Evolutionary conservation across 2,888 invertebrate genomes (phyloP).

Genomic region (Dasypogon diadema): DNA sequence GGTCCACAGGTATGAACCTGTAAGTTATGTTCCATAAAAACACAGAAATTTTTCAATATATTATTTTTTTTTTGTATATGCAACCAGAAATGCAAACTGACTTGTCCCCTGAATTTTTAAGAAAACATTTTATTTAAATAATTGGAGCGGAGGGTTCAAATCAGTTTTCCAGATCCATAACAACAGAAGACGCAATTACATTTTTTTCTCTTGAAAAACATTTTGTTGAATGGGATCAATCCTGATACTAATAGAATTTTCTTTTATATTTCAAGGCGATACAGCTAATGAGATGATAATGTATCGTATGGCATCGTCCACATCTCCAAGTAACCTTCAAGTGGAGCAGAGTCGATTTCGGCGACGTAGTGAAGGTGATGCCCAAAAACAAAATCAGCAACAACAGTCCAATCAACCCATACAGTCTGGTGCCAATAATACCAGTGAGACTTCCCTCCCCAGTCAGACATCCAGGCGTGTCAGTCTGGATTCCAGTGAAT

Average conservation of each 20-base stretch:
- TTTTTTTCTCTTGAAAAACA: slow-evolving; percentile 58
- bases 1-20: slow-evolving; percentile 82
- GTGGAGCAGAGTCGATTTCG: slow-evolving; percentile 68
- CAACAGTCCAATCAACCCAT: slow-evolving; percentile 48
- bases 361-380: slow-evolving; percentile 76
- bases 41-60: slow-evolving; percentile 53
- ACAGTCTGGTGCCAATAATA: slow-evolving; percentile 26
- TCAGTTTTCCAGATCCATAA: slow-evolving; percentile 39
- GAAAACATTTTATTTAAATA: slow-evolving; percentile 38
- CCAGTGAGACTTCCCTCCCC: slow-evolving; percentile 52
- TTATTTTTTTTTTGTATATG: slow-evolving; percentile 8
- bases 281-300: slow-evolving; percentile 62
- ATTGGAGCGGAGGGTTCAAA: slow-evolving; percentile 23
- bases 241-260: slow-evolving; percentile 48
- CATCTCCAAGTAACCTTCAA: slow-evolving; percentile 60
- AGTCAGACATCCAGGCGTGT: slow-evolving; percentile 70
- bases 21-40: slow-evolving; percentile 75
- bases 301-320: slow-evolving; percentile 60
- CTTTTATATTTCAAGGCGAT: slow-evolving; percentile 60
- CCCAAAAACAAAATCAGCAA: slow-evolving; percentile 62
- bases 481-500: slow-evolving; percentile 73
- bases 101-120: slow-evolving; percentile 20
- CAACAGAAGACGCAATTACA: slow-evolving; percentile 58
- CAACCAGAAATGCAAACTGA: slow-evolving; percentile 14
- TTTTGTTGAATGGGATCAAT: too few relatives aligned